Evolutionary conservation across 2,888 invertebrate genomes (phyloP).

Genomic region (Corythucha ciliata): DNA sequence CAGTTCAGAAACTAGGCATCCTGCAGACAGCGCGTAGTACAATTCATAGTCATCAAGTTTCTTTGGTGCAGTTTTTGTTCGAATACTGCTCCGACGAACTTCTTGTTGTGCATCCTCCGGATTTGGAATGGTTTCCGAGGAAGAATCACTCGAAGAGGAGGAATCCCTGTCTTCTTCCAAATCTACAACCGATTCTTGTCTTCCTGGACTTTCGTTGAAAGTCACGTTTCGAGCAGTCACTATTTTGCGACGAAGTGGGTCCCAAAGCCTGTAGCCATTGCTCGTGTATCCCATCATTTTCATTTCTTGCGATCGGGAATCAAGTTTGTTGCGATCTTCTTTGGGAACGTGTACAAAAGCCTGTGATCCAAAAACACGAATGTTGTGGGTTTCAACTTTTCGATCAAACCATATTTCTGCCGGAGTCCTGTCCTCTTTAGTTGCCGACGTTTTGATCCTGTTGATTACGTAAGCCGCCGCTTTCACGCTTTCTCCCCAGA

Average conservation of each 20-base stretch:
- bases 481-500: slow-evolving; percentile 3
- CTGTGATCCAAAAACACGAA: neutral
- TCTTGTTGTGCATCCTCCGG: too few relatives aligned
- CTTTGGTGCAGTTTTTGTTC: slow-evolving; percentile 3
- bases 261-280: neutral
- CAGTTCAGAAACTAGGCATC: neutral
- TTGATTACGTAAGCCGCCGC: neutral
- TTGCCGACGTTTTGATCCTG: neutral
- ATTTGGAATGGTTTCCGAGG: neutral
- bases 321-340: slow-evolving; percentile 17
- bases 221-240: slow-evolving; percentile 1
- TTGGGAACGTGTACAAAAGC: neutral
- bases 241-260: neutral
- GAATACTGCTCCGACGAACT: neutral
- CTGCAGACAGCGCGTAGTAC: neutral
- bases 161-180: neutral
- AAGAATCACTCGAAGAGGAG: neutral
- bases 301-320: neutral
- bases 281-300: slow-evolving; percentile 2
- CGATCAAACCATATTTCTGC: neutral
- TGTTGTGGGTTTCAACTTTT: neutral
- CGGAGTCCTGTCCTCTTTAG: neutral
- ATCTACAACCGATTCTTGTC: neutral
- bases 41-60: slow-evolving; percentile 6
- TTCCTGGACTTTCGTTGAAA: slow-evolving; percentile 1